Evolutionary conservation across 1,140 invertebrate genomes (phyloP).

Genomic region (Magallana ariakensis): DNA sequence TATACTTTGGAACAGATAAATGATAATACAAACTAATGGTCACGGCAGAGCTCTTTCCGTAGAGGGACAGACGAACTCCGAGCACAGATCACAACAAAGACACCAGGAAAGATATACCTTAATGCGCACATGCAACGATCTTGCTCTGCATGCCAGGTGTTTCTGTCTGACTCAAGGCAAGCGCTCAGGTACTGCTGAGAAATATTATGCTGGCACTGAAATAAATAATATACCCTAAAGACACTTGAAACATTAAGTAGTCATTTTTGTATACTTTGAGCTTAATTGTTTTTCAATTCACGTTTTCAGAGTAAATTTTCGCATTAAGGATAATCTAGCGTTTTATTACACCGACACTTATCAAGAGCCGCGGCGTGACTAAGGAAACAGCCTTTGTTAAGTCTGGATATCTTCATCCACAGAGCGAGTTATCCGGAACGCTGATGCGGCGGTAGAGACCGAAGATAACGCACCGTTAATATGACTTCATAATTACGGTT

Average conservation of each 20-base stretch:
- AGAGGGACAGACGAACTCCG: not conserved
- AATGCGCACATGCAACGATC: not conserved
- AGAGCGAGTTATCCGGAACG: not conserved
- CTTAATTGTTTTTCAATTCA: too few species aligned
- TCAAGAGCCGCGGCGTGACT: slow-evolving; percentile 16
- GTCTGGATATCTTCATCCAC: slow-evolving; percentile 27
- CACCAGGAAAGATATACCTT: not conserved
- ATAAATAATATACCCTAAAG: too few species aligned
- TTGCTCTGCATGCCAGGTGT: not conserved
- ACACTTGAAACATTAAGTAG: too few species aligned
- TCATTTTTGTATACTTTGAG: too few species aligned
- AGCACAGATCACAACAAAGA: not conserved
- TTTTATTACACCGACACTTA: slow-evolving; percentile 16
- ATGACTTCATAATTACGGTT: slow-evolving; percentile 21
- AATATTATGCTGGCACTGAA: too few species aligned
- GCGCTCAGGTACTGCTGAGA: too few species aligned
- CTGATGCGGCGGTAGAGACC: not conserved
- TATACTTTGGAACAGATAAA: slow-evolving; percentile 31
- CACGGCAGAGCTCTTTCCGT: not conserved
- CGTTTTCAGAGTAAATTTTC: too few species aligned
- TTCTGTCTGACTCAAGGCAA: too few species aligned
- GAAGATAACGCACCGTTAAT: slow-evolving; percentile 15
- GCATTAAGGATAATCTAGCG: not conserved
- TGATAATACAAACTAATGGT: slow-evolving; percentile 31
- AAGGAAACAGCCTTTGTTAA: slow-evolving; percentile 6